Conservation (phyloP, 1,140 invertebrate genomes). For the Calephelis virginiensis region DNA sequence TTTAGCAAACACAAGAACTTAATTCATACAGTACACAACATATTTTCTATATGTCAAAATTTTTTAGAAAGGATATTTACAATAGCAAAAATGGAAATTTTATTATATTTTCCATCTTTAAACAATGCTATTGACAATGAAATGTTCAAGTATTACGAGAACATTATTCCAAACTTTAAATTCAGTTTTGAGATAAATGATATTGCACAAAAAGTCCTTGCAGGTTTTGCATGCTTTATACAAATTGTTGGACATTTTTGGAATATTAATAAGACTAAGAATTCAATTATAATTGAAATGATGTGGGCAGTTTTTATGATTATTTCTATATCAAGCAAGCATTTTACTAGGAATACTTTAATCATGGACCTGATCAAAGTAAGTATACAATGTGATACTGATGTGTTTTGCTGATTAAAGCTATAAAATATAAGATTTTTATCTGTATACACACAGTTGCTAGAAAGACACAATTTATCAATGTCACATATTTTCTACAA, state of each 20-base stretch:
- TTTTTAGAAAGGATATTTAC: constrained; percentile 57
- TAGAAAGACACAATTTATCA: too few relatives aligned
- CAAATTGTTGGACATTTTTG: constrained; percentile 61
- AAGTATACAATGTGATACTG: too few relatives aligned
- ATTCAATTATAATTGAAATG: constrained; percentile 55
- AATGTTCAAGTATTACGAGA: constrained; percentile 37
- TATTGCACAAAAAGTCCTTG: constrained; percentile 52
- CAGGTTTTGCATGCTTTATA: constrained; percentile 57
- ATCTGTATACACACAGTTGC: too few relatives aligned
- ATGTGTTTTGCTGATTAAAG: too few relatives aligned
- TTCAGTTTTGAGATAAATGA: constrained; percentile 42
- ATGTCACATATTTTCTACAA: too few relatives aligned
- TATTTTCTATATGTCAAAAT: constrained; percentile 49
- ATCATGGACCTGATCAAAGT: constrained; percentile 59
- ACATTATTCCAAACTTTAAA: constrained; percentile 49
- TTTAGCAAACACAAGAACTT: constrained; percentile 53
- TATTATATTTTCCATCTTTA: constrained; percentile 64
- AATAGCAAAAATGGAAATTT: constrained; percentile 66
- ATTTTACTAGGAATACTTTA: constrained; percentile 42
- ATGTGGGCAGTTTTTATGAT: constrained; percentile 61
- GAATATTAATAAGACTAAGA: constrained; percentile 54
- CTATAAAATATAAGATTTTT: too few relatives aligned
- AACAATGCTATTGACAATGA: constrained; percentile 48
- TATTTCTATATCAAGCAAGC: constrained; percentile 42
- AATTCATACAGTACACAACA: constrained; percentile 53